phyloP scores from a whole-genome alignment of 2,888 invertebrate genomes.

The Xanthia togata region DNA sequence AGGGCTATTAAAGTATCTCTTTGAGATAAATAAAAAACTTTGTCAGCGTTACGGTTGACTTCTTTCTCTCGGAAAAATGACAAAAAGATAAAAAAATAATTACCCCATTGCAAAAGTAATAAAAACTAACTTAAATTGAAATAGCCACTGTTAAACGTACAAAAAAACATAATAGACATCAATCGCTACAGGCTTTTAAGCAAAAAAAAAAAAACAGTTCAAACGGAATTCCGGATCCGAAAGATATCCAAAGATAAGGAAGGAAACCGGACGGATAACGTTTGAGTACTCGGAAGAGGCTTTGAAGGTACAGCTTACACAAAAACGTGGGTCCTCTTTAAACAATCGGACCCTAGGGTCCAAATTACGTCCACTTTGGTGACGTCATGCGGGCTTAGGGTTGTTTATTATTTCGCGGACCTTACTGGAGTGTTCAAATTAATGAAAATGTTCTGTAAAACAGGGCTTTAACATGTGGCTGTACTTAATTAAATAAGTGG shows the following conservation, averaged over 20 bases:
- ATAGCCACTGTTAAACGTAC: not conserved
- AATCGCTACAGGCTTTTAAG: slow-evolving; percentile 35
- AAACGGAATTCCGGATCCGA: slow-evolving; percentile 52
- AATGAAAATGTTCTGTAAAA: slow-evolving; percentile 37
- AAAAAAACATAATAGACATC: slow-evolving; percentile 29
- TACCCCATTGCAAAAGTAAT: not conserved
- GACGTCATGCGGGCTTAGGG: slow-evolving; percentile 36
- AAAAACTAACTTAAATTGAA: too few relatives aligned
- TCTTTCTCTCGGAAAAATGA: too few relatives aligned
- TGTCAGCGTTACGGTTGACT: too few relatives aligned
- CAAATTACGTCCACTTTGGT: slow-evolving; percentile 49
- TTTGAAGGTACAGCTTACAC: slow-evolving; percentile 49
- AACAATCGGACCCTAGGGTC: slow-evolving; percentile 49
- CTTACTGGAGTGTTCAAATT: slow-evolving; percentile 39
- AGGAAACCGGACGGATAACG: slow-evolving; percentile 59
- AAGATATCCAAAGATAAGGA: slow-evolving; percentile 54
- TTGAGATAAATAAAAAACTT: too few relatives aligned
- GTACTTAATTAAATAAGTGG: slow-evolving; percentile 32
- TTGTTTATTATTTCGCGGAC: slow-evolving; percentile 50
- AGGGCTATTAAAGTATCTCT: too few relatives aligned
- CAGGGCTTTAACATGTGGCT: slow-evolving; percentile 27
- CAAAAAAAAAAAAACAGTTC: slow-evolving; percentile 48
- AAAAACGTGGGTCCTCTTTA: slow-evolving; percentile 52
- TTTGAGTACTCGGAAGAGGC: slow-evolving; percentile 41
- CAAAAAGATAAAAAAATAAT: not conserved